phyloP scores from a whole-genome alignment of 2,888 invertebrate genomes.

The Agrenia bidenticulata region DNA sequence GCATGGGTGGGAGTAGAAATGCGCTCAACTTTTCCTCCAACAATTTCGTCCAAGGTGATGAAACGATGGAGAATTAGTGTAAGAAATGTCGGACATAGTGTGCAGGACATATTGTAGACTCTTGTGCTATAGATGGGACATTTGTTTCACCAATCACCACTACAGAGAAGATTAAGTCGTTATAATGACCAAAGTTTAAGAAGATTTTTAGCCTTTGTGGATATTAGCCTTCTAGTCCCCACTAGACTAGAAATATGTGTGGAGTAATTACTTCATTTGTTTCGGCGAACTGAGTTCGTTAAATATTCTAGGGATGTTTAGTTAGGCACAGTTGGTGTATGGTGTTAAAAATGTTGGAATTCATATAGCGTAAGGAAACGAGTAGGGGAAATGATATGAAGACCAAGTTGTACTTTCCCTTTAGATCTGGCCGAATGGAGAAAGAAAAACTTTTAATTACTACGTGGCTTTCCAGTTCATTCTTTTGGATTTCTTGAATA shows the following conservation, averaged over 20 bases:
- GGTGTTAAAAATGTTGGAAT: slow-evolving; percentile 4
- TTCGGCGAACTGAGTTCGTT: no score
- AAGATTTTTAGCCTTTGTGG: no score
- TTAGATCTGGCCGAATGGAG: slow-evolving; percentile 28
- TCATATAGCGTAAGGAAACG: slow-evolving; percentile 17
- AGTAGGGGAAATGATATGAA: no score
- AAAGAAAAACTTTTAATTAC: slow-evolving; percentile 52
- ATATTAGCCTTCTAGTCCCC: no score
- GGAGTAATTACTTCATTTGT: no score
- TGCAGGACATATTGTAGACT: not conserved
- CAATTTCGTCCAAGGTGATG: no score
- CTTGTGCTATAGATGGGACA: not conserved
- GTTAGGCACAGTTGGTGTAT: no score
- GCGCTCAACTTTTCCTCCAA: no score
- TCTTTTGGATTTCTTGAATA: slow-evolving; percentile 46
- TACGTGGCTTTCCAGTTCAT: slow-evolving; percentile 48
- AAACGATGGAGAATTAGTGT: slow-evolving; percentile 1
- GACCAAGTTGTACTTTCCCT: slow-evolving; percentile 16
- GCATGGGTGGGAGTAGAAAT: no score
- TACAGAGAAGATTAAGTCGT: not conserved
- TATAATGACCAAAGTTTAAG: not conserved
- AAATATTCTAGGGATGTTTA: no score
- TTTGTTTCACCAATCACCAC: not conserved
- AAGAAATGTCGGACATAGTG: slow-evolving; percentile 6
- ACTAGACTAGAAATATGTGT: no score